phyloP scores from a whole-genome alignment of 2,797 vertebrate genomes.

The Enteromius anoplus region DNA sequence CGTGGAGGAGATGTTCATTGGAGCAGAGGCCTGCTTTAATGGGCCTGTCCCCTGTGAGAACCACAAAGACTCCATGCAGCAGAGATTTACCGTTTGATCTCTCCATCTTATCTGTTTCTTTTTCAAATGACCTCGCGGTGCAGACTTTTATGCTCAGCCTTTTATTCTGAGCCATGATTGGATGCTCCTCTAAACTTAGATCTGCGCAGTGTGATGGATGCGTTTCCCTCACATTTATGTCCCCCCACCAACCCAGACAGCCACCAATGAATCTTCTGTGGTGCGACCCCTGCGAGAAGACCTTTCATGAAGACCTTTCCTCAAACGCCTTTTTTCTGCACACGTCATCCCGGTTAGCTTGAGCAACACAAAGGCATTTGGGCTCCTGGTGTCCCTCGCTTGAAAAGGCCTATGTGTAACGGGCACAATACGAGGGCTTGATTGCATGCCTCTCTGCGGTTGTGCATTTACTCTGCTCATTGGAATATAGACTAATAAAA shows the following conservation, averaged over 20 bases:
- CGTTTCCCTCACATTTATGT: constrained; percentile 64
- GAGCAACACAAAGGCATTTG: not conserved
- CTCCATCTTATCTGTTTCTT: constrained; percentile 71
- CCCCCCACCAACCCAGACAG: constrained; percentile 35
- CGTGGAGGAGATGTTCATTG: constrained; percentile 53
- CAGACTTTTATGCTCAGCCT: constrained; percentile 67
- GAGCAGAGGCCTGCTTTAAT: constrained; percentile 62
- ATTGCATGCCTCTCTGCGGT: constrained; percentile 17
- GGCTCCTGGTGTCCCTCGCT: not conserved
- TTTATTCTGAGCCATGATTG: constrained; percentile 70
- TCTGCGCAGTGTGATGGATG: constrained; percentile 74
- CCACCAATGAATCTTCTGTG: constrained; percentile 60
- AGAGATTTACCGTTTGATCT: constrained; percentile 70
- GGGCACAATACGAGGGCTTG: not conserved
- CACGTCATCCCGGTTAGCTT: constrained; percentile 16
- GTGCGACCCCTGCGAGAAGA: constrained; percentile 44
- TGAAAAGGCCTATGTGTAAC: constrained; percentile 25
- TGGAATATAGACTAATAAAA: constrained; percentile 61
- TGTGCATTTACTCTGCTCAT: constrained; percentile 57
- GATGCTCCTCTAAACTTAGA: constrained; percentile 70
- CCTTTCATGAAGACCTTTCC: constrained; percentile 18
- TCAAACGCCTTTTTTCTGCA: constrained; percentile 4
- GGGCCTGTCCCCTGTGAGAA: constrained; percentile 62
- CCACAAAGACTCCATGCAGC: constrained; percentile 56
- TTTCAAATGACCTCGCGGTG: constrained; percentile 74